Percentiles rank a stretch among this genome's conserved stretches.
Evolutionary conservation across 2,888 invertebrate species (phyloP).

Genomic region (Entomobrya proxima): DNA sequence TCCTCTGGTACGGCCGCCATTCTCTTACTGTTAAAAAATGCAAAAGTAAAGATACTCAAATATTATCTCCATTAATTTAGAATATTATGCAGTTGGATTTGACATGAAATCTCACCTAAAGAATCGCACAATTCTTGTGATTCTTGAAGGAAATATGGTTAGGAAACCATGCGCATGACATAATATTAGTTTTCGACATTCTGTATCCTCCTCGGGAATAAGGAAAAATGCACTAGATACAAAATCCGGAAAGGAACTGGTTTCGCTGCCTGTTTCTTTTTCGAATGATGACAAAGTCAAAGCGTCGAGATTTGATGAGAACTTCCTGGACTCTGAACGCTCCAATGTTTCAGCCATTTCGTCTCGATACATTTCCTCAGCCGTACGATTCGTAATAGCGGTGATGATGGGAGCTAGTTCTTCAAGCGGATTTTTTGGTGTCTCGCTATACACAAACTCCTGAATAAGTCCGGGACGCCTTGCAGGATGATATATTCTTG

Average conservation of each 20-base stretch:
- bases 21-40: conserved; percentile 60
- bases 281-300: not conserved
- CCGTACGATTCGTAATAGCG: not conserved
- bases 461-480: conserved; percentile 47
- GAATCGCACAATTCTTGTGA: conserved; percentile 62
- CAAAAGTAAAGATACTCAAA: not conserved
- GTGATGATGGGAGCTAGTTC: not conserved
- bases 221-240: conserved; percentile 68
- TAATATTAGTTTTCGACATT: conserved; percentile 70
- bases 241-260: conserved; percentile 64
- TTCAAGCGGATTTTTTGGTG: not conserved
- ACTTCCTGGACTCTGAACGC: not conserved
- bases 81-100: not conserved
- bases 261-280: not conserved
- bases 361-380: not conserved
- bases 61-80: not conserved
- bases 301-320: not conserved
- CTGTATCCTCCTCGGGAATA: conserved; percentile 65
- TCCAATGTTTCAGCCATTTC: too few species aligned
- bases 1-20: conserved; percentile 57
- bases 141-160: conserved; percentile 59
- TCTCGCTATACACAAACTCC: not conserved
- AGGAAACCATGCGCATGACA: conserved; percentile 75
- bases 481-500: conserved; percentile 66
- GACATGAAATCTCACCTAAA: conserved; percentile 71